Percentiles rank a stretch among this genome's conserved stretches.
phyloP scores from a whole-genome alignment of 1,140 invertebrate genomes.

The Eupristina koningsbergeri region DNA sequence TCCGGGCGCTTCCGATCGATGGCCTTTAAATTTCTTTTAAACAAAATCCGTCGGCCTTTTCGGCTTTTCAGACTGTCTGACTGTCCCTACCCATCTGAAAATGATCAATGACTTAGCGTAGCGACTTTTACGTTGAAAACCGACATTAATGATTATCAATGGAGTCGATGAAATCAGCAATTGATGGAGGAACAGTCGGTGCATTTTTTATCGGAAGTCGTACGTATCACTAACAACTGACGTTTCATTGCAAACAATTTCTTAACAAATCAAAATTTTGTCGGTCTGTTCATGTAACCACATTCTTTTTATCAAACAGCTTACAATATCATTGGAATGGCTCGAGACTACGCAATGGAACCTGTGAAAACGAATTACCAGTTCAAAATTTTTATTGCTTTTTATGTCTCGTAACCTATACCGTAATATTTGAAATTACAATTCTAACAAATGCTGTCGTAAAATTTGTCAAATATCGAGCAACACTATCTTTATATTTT shows the following conservation, averaged over 20 bases:
- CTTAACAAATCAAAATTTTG: neutral
- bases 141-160: no score
- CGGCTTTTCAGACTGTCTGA: neutral
- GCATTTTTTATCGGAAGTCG: neutral
- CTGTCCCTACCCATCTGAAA: no score
- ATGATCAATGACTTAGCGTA: no score
- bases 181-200: neutral
- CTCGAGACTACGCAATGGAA: neutral
- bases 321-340: neutral
- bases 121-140: no score
- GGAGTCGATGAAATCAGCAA: neutral
- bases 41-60: neutral
- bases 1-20: neutral
- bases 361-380: neutral
- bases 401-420: no score
- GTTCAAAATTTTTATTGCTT: no score
- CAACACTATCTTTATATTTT: neutral
- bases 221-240: neutral
- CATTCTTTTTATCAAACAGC: no score
- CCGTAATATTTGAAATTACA: no score
- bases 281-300: neutral
- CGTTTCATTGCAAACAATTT: neutral
- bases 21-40: neutral
- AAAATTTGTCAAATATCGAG: neutral
- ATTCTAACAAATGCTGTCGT: no score